Conservation (phyloP, 2,888 invertebrate genomes). For the Mantis religiosa region DNA sequence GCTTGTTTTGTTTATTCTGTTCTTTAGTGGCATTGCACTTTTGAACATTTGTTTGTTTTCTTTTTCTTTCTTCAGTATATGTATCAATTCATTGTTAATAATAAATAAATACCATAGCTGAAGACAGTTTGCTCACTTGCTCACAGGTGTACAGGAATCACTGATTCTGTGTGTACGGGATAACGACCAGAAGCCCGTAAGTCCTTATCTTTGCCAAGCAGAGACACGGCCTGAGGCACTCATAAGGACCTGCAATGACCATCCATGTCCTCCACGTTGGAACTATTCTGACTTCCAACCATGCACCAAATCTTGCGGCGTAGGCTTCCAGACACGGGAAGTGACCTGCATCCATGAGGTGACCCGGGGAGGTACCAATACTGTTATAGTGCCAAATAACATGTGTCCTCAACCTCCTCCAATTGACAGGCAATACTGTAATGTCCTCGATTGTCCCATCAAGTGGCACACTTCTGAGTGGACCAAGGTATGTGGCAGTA, state of each 20-base stretch:
- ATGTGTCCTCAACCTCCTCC: slow-evolving; percentile 92
- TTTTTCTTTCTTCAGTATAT: no score
- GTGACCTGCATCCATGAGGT: slow-evolving; percentile 86
- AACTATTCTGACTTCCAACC: slow-evolving; percentile 52
- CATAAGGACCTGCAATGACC: slow-evolving; percentile 88
- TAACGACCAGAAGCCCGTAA: slow-evolving; percentile 80
- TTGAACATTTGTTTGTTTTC: no score
- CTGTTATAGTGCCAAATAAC: slow-evolving; percentile 87
- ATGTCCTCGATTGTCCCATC: slow-evolving; percentile 87
- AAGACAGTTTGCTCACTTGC: neutral
- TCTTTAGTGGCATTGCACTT: no score
- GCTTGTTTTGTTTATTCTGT: no score
- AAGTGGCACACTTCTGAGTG: slow-evolving; percentile 84
- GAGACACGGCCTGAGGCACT: slow-evolving; percentile 85
- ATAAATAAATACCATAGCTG: no score
- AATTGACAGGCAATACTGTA: slow-evolving; percentile 84
- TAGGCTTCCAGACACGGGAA: slow-evolving; percentile 86
- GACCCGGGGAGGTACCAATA: slow-evolving; percentile 80
- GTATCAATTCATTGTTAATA: no score
- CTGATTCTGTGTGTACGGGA: slow-evolving; percentile 86
- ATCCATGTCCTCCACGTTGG: slow-evolving; percentile 89
- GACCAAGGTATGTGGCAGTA: slow-evolving; percentile 56
- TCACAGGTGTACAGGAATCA: slow-evolving; percentile 65
- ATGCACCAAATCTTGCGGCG: slow-evolving; percentile 91
- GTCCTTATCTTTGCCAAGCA: slow-evolving; percentile 80